phyloP scores from a whole-genome alignment of 2,113 vertebrate species.

The Meleagris gallopavo region DNA sequence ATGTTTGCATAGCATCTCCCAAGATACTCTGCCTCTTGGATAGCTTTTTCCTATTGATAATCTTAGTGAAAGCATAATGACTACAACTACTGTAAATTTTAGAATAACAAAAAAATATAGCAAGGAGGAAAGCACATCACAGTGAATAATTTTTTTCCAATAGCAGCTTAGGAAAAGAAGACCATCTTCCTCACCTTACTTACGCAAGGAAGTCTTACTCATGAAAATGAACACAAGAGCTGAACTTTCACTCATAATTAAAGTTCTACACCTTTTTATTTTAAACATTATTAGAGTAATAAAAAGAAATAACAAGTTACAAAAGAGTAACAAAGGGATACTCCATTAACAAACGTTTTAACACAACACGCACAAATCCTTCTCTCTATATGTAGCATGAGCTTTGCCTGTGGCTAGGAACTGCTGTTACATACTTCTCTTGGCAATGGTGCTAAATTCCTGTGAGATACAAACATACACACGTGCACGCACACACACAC shows the following conservation, averaged over 20 bases:
- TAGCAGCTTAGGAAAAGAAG: slow-evolving; percentile 1
- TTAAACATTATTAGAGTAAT: not conserved
- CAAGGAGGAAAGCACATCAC: not conserved
- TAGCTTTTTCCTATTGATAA: not conserved
- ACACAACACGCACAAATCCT: not conserved
- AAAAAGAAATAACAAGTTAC: not conserved
- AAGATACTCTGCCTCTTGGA: not conserved
- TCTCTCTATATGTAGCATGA: not conserved
- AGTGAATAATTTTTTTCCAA: not conserved
- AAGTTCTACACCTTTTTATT: not conserved
- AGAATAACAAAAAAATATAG: not conserved
- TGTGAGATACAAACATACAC: not conserved
- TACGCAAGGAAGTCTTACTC: not conserved
- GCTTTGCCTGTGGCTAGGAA: not conserved
- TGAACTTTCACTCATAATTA: not conserved
- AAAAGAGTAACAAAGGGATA: not conserved
- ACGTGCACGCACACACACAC: not conserved
- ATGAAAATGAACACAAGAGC: not conserved
- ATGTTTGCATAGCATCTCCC: not conserved
- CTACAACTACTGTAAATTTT: not conserved
- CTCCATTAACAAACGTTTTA: not conserved
- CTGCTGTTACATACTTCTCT: not conserved
- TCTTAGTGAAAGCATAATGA: not conserved
- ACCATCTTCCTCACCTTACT: not conserved
- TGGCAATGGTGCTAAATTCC: not conserved